Conservation (phyloP, 2,797 vertebrate species). For the Lateolabrax maculatus region DNA sequence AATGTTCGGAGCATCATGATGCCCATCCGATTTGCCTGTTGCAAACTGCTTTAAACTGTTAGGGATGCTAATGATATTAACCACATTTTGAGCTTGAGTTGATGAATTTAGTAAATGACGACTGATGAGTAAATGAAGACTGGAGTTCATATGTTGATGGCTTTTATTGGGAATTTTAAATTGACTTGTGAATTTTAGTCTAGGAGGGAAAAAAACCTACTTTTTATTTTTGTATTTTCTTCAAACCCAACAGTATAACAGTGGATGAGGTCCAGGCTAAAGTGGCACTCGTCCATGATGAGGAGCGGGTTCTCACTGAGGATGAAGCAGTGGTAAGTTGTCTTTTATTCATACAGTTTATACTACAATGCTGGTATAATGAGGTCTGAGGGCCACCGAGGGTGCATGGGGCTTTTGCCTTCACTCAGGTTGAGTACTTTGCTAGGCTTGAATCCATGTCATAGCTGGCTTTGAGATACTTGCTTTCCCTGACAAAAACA, state of each 20-base stretch:
- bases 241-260: conserved; percentile 67
- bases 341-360: conserved; percentile 23
- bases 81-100: not conserved
- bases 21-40: too few relatives aligned
- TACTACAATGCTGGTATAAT: not conserved
- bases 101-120: not conserved
- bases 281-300: conserved; percentile 63
- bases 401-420: not conserved
- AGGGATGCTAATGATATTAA: conserved; percentile 20
- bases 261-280: conserved; percentile 79
- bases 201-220: not conserved
- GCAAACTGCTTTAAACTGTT: not conserved
- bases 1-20: conserved; percentile 3
- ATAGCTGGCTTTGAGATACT: not conserved
- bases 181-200: not conserved
- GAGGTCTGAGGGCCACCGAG: not conserved
- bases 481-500: not conserved
- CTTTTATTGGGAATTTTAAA: not conserved
- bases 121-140: too few relatives aligned
- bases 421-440: not conserved
- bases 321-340: conserved; percentile 76
- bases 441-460: not conserved
- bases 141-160: not conserved
- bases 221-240: not conserved
- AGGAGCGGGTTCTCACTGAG: conserved; percentile 70